These are phyloP conservation scores for Arctia plantaginis DNA, from an alignment of 2,888 invertebrate species.

Conservation along the genomic window DNA sequence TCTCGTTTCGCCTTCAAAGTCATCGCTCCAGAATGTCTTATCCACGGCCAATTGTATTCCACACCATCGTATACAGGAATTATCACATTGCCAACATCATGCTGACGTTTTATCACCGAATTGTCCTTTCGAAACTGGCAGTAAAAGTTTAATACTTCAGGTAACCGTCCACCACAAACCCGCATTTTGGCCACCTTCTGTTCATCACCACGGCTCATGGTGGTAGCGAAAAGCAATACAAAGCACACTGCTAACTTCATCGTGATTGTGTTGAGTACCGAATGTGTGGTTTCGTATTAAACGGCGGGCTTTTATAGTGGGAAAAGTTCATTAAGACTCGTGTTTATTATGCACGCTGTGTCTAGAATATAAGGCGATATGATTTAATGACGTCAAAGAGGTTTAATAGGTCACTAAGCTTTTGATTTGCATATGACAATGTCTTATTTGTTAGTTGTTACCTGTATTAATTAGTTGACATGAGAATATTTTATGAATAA, in stretches of 20 bases:
- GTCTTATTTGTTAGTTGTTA: neutral
- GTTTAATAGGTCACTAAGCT: slow-evolving; percentile 25
- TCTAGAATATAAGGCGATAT: slow-evolving; percentile 27
- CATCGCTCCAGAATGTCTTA: slow-evolving; percentile 5
- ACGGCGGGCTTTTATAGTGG: slow-evolving; percentile 44
- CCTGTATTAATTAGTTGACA: neutral
- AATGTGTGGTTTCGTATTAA: slow-evolving; percentile 19
- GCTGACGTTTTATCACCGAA: slow-evolving; percentile 7
- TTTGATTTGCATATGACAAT: slow-evolving; percentile 17
- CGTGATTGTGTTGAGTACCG: slow-evolving; percentile 7
- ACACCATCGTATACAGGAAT: neutral
- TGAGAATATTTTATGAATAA: slow-evolving; percentile 15
- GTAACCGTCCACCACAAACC: slow-evolving; percentile 51
- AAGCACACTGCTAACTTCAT: slow-evolving; percentile 34
- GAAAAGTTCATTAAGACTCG: slow-evolving; percentile 53
- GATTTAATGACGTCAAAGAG: slow-evolving; percentile 42
- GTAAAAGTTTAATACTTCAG: slow-evolving; percentile 29
- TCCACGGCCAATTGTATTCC: slow-evolving; percentile 21
- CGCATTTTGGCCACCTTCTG: slow-evolving; percentile 12
- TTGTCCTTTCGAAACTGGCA: slow-evolving; percentile 28
- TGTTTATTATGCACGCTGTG: slow-evolving; percentile 25
- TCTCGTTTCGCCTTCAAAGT: slow-evolving; percentile 20
- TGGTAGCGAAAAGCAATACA: slow-evolving; percentile 10
- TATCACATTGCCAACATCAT: slow-evolving; percentile 10
- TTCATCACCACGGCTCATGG: neutral